Evolutionary conservation across 2,888 invertebrate genomes (phyloP).

Genomic region (Drosophila kokeensis): DNA sequence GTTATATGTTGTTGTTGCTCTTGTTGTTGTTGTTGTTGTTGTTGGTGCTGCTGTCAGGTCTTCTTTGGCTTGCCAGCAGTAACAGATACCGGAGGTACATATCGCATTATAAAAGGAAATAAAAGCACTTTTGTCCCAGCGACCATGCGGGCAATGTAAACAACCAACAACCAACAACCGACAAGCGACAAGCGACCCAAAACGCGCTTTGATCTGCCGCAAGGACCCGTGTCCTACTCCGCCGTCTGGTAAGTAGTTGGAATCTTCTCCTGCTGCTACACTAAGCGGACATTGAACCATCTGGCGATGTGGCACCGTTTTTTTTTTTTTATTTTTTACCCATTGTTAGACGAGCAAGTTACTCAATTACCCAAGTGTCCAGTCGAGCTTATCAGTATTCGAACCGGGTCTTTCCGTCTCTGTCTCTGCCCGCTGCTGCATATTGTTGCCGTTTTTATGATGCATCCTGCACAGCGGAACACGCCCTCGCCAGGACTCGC

Average conservation of each 20-base stretch:
- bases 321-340: neutral
- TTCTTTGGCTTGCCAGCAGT: slow-evolving; percentile 38
- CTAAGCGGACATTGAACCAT: slow-evolving; percentile 68
- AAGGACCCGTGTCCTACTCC: slow-evolving; percentile 9
- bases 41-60: slow-evolving; percentile 32
- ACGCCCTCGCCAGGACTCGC: slow-evolving; percentile 26
- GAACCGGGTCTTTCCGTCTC: slow-evolving; percentile 28
- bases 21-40: slow-evolving; percentile 25
- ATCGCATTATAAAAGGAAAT: slow-evolving; percentile 59
- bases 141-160: slow-evolving; percentile 51
- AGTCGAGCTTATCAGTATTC: slow-evolving; percentile 67
- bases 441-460: slow-evolving; percentile 46
- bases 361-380: slow-evolving; percentile 78
- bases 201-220: slow-evolving; percentile 60
- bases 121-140: slow-evolving; percentile 55
- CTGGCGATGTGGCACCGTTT: slow-evolving; percentile 26
- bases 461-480: slow-evolving; percentile 27
- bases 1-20: slow-evolving; percentile 14
- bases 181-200: slow-evolving; percentile 34
- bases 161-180: slow-evolving; percentile 29
- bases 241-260: slow-evolving; percentile 2
- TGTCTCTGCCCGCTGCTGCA: slow-evolving; percentile 5
- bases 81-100: slow-evolving; percentile 48
- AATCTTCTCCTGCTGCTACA: slow-evolving; percentile 22
- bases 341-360: slow-evolving; percentile 54